Base-by-base conservation (phyloP, 2,113 vertebrate genomes). In the Spea bombifrons region DNA sequence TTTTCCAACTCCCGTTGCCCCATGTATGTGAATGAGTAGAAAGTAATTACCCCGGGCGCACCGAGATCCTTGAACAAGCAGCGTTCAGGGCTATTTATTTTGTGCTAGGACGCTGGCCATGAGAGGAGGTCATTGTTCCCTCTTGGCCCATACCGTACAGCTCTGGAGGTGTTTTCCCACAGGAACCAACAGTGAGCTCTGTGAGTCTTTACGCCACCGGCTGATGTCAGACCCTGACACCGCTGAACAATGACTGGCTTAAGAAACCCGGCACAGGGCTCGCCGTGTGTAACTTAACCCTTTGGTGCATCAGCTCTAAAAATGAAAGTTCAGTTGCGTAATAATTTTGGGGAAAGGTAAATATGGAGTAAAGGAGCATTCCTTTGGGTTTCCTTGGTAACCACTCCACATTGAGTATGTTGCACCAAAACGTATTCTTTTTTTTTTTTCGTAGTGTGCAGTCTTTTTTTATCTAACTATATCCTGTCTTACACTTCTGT, bases 121-220 rank as follows among this genome's bases (percentile, higher is more conserved):
- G 69, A 79, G 69, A 79, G 76, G 59, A 71, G 66, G 69, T 66
- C 70, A 77, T 79, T 79, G 76, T 79, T 79, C 76, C 69, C 16
- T 46, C 8, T 66, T 66, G 59, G 69, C 52, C 66, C n/a, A 52
- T 10, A 57, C 5, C 43, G 46, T 43, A 49, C 69, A 57, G 75
- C 76, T 79, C 30, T 59, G 69, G 69, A 79, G 76, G 76, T 79
- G 76, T 65, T 79, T 79, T 79, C 76, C 76, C 76, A 79, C 76
- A 79, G 68, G 76, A 79, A 73, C 71, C 69, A 72, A 79, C 76
- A 52, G 76, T 65, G 48, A n/a, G 63, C 64, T 66, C 30, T 55
- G 59, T 55, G 63, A 55, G 59, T 12, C 50, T 30, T 30, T 30
- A 30, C 48, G 52, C 45, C 70, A 17, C 70, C 9, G 15, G 16